Conservation (phyloP, 2,113 vertebrate genomes). For the Myotis yumanensis region DNA sequence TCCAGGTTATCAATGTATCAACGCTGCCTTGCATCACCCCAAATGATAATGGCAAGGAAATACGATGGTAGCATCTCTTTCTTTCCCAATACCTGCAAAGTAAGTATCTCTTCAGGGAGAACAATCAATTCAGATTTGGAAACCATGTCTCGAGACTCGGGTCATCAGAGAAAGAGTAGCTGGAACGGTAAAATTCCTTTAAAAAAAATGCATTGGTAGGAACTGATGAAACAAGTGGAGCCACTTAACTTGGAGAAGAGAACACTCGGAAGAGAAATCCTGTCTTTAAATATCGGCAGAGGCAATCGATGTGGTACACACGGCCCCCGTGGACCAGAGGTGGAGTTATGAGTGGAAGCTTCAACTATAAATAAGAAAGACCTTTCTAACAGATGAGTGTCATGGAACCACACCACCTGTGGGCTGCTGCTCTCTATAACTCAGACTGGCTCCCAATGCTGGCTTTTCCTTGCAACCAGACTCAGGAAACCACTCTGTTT, state of each 20-base stretch:
- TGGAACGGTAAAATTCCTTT: neutral
- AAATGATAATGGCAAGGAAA: neutral
- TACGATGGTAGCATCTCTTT: neutral
- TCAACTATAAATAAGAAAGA: neutral
- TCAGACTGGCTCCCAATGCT: neutral
- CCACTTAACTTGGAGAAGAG: neutral
- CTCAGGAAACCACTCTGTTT: neutral
- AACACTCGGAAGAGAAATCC: neutral
- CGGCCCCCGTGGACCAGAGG: neutral
- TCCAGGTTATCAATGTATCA: neutral
- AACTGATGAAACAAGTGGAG: neutral
- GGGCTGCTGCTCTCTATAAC: neutral
- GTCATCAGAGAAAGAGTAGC: neutral
- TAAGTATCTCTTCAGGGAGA: neutral
- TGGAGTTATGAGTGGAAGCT: neutral
- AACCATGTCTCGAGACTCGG: neutral
- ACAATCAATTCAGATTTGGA: neutral
- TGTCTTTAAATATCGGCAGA: neutral
- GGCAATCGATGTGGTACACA: neutral
- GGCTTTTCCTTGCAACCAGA: neutral
- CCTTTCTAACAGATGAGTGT: neutral
- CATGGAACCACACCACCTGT: neutral
- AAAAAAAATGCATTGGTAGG: neutral
- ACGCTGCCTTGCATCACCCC: neutral
- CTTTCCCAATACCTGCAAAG: neutral